Conservation (phyloP, 2,797 vertebrate species). For the Pipistrellus nathusii region DNA sequence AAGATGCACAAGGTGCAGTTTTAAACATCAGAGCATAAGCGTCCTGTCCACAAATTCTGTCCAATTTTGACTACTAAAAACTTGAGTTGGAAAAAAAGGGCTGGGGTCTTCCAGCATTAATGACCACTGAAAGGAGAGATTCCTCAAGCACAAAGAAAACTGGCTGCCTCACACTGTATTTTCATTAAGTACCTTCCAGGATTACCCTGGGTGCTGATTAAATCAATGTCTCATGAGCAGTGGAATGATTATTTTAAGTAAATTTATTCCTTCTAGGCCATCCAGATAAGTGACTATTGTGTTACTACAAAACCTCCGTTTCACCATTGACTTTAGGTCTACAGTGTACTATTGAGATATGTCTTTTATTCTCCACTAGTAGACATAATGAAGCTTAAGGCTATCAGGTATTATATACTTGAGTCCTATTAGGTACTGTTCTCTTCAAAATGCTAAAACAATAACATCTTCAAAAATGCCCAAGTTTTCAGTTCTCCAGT, state of each 20-base stretch:
- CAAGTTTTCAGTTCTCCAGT: conserved; percentile 1
- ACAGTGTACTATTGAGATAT: background rate
- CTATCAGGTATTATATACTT: conserved; percentile 12
- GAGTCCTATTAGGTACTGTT: conserved; percentile 32
- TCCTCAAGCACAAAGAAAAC: background rate
- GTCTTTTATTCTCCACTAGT: conserved; percentile 31
- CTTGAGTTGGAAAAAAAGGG: background rate
- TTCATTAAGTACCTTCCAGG: conserved; percentile 42
- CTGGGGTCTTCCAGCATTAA: background rate
- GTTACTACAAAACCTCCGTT: conserved; percentile 67
- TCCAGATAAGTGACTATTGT: conserved; percentile 68
- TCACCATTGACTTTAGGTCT: conserved; percentile 52
- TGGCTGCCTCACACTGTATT: background rate
- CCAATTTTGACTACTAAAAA: background rate
- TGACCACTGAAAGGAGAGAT: background rate
- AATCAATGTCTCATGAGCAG: conserved; percentile 55
- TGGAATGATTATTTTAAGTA: conserved; percentile 70
- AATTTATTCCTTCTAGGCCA: conserved; percentile 71
- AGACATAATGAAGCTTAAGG: conserved; percentile 58
- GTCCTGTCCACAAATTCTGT: background rate
- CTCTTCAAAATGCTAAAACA: conserved; percentile 58
- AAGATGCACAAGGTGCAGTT: background rate
- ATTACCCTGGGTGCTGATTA: conserved; percentile 14
- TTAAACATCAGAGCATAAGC: background rate
- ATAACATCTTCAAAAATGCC: conserved; percentile 58